These are phyloP conservation scores for Drosophila anomalata DNA, from an alignment of 2,888 invertebrate genomes.

Conservation along the genomic window DNA sequence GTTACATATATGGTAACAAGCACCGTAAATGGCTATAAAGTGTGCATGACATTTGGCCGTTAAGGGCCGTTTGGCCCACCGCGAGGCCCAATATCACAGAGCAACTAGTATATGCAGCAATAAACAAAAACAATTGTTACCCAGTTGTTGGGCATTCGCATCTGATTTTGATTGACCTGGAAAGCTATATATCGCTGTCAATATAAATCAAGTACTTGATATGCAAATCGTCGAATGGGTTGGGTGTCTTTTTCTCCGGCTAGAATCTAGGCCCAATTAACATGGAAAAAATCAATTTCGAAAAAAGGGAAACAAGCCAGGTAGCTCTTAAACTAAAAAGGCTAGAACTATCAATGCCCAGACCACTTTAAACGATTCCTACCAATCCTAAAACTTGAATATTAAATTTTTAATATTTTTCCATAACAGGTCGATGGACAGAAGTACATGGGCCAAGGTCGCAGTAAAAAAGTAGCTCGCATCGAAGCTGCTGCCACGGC, in stretches of 20 bases:
- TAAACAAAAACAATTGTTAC: slow-evolving; percentile 10
- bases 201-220: not conserved
- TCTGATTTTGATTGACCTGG: slow-evolving; percentile 4
- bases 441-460: slow-evolving; percentile 85
- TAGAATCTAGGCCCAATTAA: not conserved
- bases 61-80: slow-evolving; percentile 3
- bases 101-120: slow-evolving; percentile 12
- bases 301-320: not conserved
- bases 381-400: not conserved
- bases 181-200: not conserved
- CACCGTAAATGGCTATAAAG: slow-evolving; percentile 21
- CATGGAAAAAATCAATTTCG: not conserved
- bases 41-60: slow-evolving; percentile 38
- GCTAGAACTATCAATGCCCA: not conserved
- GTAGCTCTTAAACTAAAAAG: too few relatives aligned
- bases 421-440: slow-evolving; percentile 85
- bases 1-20: not conserved
- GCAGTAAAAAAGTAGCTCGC: slow-evolving; percentile 86
- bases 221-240: slow-evolving; percentile 1
- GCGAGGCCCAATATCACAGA: slow-evolving; percentile 4
- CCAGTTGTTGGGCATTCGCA: slow-evolving; percentile 9
- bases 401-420: not conserved
- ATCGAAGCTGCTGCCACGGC: slow-evolving; percentile 86
- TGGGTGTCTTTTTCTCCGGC: not conserved
- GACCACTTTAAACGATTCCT: not conserved